These are phyloP conservation scores for Cephalotes varians DNA, from an alignment of 2,888 invertebrate species.

Conservation along the genomic window DNA sequence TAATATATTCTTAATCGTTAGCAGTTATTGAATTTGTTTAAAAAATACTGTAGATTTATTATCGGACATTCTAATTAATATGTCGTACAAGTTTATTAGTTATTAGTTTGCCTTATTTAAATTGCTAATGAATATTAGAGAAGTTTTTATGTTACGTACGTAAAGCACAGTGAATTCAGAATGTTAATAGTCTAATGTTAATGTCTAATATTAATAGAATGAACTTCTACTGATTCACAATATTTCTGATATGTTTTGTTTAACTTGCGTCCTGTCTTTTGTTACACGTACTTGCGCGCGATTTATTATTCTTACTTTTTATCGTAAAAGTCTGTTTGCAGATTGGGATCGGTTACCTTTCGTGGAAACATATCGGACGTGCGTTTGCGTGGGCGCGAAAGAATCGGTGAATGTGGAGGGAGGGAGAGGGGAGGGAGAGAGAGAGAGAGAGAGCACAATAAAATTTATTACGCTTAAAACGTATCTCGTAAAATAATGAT, in stretches of 20 bases:
- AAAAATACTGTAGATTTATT: neutral
- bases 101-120: neutral
- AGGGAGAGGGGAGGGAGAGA: neutral
- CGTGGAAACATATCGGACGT: constrained; percentile 39
- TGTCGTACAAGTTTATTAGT: too few relatives aligned
- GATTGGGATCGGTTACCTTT: constrained; percentile 56
- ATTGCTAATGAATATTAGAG: neutral
- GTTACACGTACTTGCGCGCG: constrained; percentile 6
- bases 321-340: constrained; percentile 63
- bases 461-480: constrained; percentile 74
- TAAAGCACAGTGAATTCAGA: neutral
- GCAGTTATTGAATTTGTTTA: neutral
- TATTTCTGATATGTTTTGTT: neutral
- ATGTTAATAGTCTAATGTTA: too few relatives aligned
- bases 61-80: neutral
- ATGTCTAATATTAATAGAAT: neutral
- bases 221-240: neutral
- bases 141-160: neutral
- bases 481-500: constrained; percentile 77
- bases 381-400: constrained; percentile 47
- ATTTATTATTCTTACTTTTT: constrained; percentile 68
- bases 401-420: constrained; percentile 47
- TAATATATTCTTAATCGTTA: neutral
- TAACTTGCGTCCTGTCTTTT: neutral
- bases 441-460: constrained; percentile 62